These are phyloP conservation scores for Aradophagus sp. DNA, from an alignment of 1,140 invertebrate genomes.

Conservation along the genomic window DNA sequence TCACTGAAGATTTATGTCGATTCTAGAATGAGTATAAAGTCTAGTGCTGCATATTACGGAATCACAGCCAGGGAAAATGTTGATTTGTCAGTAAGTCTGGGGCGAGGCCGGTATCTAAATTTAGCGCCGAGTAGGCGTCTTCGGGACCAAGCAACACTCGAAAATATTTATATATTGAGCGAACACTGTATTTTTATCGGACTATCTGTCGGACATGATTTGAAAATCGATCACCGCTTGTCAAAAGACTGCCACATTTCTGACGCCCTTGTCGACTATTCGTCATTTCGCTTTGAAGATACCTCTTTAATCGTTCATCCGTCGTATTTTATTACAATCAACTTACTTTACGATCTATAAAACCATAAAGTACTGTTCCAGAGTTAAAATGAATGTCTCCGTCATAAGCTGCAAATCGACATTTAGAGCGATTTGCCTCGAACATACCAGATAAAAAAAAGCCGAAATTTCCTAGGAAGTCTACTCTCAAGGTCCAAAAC, in stretches of 20 bases:
- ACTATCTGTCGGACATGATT: constrained; percentile 39
- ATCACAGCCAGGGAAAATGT: constrained; percentile 64
- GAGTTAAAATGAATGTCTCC: too few relatives aligned
- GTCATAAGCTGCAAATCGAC: too few relatives aligned
- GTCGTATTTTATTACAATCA: too few relatives aligned
- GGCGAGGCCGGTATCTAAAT: constrained; percentile 70
- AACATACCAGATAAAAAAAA: too few relatives aligned
- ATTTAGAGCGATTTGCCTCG: too few relatives aligned
- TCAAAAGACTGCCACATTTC: constrained; percentile 1
- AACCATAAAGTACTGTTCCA: too few relatives aligned
- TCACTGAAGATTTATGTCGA: constrained; percentile 2
- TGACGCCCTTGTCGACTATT: too few relatives aligned
- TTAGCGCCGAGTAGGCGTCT: constrained; percentile 70
- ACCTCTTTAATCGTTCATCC: too few relatives aligned
- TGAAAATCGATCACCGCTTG: constrained; percentile 34
- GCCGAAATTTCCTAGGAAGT: too few relatives aligned
- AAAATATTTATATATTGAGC: constrained; percentile 72
- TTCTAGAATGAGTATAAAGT: constrained; percentile 10
- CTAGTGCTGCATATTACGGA: constrained; percentile 40
- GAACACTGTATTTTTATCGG: constrained; percentile 68
- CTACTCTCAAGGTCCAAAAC: too few relatives aligned
- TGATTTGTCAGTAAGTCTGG: constrained; percentile 69
- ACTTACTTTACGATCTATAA: too few relatives aligned
- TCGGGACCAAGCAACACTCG: constrained; percentile 65
- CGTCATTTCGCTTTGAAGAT: too few relatives aligned